Base-by-base conservation (phyloP, 1,140 invertebrate species). In the Drosophila melanogaster region DNA sequence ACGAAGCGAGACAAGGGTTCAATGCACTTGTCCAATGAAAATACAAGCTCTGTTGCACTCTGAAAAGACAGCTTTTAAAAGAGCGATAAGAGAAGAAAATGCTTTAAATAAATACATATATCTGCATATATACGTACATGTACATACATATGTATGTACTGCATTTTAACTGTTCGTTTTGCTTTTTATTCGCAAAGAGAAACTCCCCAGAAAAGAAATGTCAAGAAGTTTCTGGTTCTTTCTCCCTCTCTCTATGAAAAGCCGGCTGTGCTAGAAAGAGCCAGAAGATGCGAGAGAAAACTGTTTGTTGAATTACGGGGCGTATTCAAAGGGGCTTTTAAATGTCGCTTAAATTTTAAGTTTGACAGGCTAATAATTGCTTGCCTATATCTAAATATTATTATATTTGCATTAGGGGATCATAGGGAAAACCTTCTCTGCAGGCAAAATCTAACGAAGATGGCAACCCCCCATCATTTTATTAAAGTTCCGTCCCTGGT, bases 191-290 rank as follows among this genome's bases (percentile, higher is more conserved):
- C 55, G 33, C 37, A 38, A 15, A 40, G 22, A 77, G 67, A 86
- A 87, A 53, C 26, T 53, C 17, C 17, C 60, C 43, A 81, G 70
- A 86, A 81, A 60, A 81, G 75, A 86, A 81, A 64, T 61, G 71
- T 44, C 69, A 71, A 69, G 69, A 86, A 79, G 41, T 54, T 79
- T 81, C 44, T 64, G 6, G 40, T 38, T 53, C 10, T 10, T 7
- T 50, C 64, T 33, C 46, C 30, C 26, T 64, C 46, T 35, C 15
- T 5, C 14, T 15, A 50, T 33, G 24, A 58, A 47, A 50, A 4
- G 55, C 64, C 71, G 71, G 71, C 57, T 73, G 50, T 46, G 69
- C 15, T 15, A 61, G 59, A 87, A 79, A 79, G 84, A 84, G 84
- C 66, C 30, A 66, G 84, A 54, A 66, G 6, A 12, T 77, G 46